Base-by-base conservation (phyloP, 2,797 vertebrate species). In the Selene dorsalis region DNA sequence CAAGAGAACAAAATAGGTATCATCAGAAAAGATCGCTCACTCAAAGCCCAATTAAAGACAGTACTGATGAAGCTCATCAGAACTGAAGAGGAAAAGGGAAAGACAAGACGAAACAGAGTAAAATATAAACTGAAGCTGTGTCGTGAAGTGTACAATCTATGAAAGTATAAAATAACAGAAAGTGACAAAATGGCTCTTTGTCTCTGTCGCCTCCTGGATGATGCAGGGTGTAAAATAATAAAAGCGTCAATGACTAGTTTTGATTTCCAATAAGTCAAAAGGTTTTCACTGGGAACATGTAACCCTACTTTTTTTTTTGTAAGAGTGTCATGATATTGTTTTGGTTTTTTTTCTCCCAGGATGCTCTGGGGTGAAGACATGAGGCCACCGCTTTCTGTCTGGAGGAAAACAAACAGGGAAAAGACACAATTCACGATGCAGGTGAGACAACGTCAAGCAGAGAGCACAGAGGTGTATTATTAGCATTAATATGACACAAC, bases 391-490 rank as follows among this genome's bases (percentile, higher is more conserved):
- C 28, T 67, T 20, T 30, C 22, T 17, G 22, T 11, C 38, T 35
- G 32, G 32, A 35, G 32, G 32, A 35, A 35, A 28, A 52, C 45
- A 55, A 60, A 75, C 32, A 7, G 43, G 30, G 39, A 35, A 41
- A 69, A 32, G 20, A 30, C 63, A 35, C 57, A 59, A 64, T 47
- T 65, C 14, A 18, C 68, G 24, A 30, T 57, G 38, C 39, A 76
- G 32, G 39, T 68, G 28, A 68, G 24, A 50, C 28, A 41, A 38
- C 57, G 56, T 66, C 57, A 71, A 70, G 32, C 56, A n/a, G 41
- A 22, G 24, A 56, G 35, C 12, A 47, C 28, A 35, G 35, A 26
- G 9, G 66, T 87, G 59, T 73, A 57, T 79, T 73, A 68, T 39
- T 43, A 28, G 20, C 17, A 20, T 48, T 38, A 55, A 52, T 53